Base-by-base conservation (phyloP, 2,888 invertebrate species). In the Chaetoderma sp. region DNA sequence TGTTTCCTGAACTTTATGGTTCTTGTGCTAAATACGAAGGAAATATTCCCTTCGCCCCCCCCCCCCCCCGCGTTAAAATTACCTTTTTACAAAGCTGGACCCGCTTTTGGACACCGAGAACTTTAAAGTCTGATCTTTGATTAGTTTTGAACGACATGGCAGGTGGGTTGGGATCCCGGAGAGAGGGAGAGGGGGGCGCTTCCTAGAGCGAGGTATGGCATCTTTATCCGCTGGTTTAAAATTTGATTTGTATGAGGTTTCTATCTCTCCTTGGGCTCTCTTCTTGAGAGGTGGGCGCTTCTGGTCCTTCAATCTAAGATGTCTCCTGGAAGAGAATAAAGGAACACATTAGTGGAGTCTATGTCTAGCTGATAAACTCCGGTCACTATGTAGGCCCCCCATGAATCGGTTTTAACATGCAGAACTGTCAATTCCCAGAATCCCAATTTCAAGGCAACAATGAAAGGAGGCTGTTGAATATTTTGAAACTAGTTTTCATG, bases 91-190 rank as follows among this genome's bases (percentile, higher is more conserved):
- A 76, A 42, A 79, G 78, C 57, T 75, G 73, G 8, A 76, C 76
- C 49, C 80, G 66, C 58, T 77, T 76, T 2, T 75, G 72, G 18
- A 72, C 63, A 28, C 72, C 70, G 6, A 68, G 71, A 8, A 75
- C 62, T 56, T 69, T 77, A 62, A 78, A 84, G 21, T 80, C 82
- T 25, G 69, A 67, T 28, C 80, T 69, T 68, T 83, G 82, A 55
- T 78, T 80, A 36, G 84, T 84, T 3, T 74, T 68, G 21, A 83
- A 78, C 18, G 64, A 68, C 82, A 83, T 83, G 5, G 81, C 77
- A 6, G 78, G 78, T 5, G 78, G 79, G 59, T 75, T 57, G 1
- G 69, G 71, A 45, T 79, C 75, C 4, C 75, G 67, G 0, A 80
- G 79, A 1, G 76, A 73, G n/a, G n/a, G 1, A 74, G 75, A 1